Evolutionary conservation across 1,140 invertebrate genomes (phyloP).

Genomic region (Drosophila obscura): DNA sequence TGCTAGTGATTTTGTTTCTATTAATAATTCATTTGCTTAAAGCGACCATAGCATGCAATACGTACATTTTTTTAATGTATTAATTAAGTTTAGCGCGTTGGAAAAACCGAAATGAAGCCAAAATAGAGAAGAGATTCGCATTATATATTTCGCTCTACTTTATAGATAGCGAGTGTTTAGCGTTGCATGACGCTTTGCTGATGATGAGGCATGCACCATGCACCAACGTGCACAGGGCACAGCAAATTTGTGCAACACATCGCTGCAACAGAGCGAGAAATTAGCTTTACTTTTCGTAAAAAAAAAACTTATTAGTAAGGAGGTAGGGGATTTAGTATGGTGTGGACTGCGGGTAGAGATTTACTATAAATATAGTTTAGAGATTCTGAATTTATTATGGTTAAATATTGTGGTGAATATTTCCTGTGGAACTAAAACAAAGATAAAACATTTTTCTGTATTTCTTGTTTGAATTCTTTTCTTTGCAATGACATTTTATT

Average conservation of each 20-base stretch:
- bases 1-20: slow-evolving; percentile 26
- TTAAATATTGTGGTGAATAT: too few species aligned
- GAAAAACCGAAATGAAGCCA: slow-evolving; percentile 33
- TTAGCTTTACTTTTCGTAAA: slow-evolving; percentile 40
- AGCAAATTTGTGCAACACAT: slow-evolving; percentile 30
- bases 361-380: too few species aligned
- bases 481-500: background rate
- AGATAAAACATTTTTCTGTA: too few species aligned
- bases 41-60: slow-evolving; percentile 61
- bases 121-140: slow-evolving; percentile 9
- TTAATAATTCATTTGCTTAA: slow-evolving; percentile 77
- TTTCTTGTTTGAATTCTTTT: too few species aligned
- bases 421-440: too few species aligned
- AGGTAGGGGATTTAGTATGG: slow-evolving; percentile 5
- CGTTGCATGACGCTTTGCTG: slow-evolving; percentile 54
- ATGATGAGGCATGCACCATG: slow-evolving; percentile 55
- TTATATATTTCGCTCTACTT: slow-evolving; percentile 48
- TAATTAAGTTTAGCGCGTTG: slow-evolving; percentile 54
- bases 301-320: slow-evolving; percentile 1
- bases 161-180: slow-evolving; percentile 26
- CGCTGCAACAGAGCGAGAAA: slow-evolving; percentile 61
- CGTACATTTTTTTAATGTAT: slow-evolving; percentile 61
- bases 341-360: background rate
- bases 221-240: slow-evolving; percentile 12
- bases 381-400: background rate